phyloP scores from a whole-genome alignment of 1,140 invertebrate genomes.

The Oscheius sp. region DNA sequence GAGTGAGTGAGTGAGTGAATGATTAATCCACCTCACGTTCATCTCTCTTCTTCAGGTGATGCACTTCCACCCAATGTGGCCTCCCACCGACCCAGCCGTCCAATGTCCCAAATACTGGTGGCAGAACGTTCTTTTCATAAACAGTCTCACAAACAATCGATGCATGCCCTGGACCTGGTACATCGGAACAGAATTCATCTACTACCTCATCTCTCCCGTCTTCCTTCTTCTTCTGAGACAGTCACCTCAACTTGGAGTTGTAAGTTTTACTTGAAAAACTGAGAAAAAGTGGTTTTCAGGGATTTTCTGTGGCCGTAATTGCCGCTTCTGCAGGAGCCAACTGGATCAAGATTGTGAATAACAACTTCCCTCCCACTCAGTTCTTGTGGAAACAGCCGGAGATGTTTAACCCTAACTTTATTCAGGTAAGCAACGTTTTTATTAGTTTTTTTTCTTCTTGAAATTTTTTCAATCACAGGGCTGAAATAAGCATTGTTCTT shows the following conservation, averaged over 20 bases:
- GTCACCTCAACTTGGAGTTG: constrained; percentile 46
- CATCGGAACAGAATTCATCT: constrained; percentile 60
- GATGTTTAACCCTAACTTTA: constrained; percentile 59
- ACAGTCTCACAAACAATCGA: constrained; percentile 54
- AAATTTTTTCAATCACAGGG: too few species aligned
- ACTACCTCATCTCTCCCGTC: constrained; percentile 58
- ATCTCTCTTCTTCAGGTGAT: constrained; percentile 38
- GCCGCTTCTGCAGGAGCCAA: constrained; percentile 46
- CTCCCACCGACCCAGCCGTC: constrained; percentile 60
- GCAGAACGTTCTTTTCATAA: constrained; percentile 59
- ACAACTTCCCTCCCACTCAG: constrained; percentile 60
- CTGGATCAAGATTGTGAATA: constrained; percentile 47
- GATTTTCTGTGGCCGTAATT: constrained; percentile 10
- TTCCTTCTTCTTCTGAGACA: constrained; percentile 55
- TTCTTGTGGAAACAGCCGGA: constrained; percentile 59
- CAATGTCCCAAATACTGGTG: constrained; percentile 59
- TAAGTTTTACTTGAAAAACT: not conserved
- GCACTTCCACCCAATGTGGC: constrained; percentile 60
- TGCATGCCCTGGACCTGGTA: constrained; percentile 61
- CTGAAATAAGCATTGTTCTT: too few species aligned
- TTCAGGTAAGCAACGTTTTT: constrained; percentile 12
- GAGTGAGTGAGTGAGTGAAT: not conserved
- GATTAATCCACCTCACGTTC: too few species aligned
- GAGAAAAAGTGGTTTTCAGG: not conserved
- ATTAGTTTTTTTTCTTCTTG: too few species aligned